These are phyloP conservation scores for Hirtodrosophila trivittata DNA, from an alignment of 2,888 invertebrate genomes.

Conservation along the genomic window DNA sequence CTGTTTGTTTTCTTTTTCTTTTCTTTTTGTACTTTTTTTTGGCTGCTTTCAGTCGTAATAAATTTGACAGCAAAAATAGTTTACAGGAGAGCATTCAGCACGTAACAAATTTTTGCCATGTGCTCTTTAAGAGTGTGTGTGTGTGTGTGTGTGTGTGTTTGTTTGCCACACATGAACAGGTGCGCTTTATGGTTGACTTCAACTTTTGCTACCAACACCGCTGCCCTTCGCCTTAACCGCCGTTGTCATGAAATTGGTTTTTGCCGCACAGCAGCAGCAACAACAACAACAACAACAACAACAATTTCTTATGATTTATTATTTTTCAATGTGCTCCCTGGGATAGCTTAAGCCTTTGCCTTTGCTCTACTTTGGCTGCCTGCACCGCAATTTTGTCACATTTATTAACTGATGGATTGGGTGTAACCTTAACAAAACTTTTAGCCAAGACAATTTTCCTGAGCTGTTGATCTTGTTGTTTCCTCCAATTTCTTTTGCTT, in stretches of 20 bases:
- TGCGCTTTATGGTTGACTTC: slow-evolving; percentile 71
- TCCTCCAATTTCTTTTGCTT: neutral
- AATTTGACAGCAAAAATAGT: slow-evolving; percentile 68
- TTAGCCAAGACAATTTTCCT: slow-evolving; percentile 19
- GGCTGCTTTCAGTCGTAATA: slow-evolving; percentile 50
- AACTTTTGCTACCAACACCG: slow-evolving; percentile 56
- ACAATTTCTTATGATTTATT: slow-evolving; percentile 65
- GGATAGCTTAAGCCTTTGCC: slow-evolving; percentile 41
- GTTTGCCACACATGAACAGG: slow-evolving; percentile 59
- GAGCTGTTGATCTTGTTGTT: slow-evolving; percentile 8
- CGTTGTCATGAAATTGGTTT: slow-evolving; percentile 58
- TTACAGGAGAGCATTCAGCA: slow-evolving; percentile 62
- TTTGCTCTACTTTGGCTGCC: slow-evolving; percentile 22
- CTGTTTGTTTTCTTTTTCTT: slow-evolving; percentile 6
- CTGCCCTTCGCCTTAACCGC: slow-evolving; percentile 23
- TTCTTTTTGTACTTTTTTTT: slow-evolving; percentile 14
- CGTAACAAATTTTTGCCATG: slow-evolving; percentile 70
- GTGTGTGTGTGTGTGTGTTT: slow-evolving; percentile 10
- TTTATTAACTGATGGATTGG: slow-evolving; percentile 77
- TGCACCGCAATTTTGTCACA: slow-evolving; percentile 60
- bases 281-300: slow-evolving; percentile 19
- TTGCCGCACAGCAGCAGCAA: slow-evolving; percentile 32
- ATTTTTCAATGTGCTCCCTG: slow-evolving; percentile 68
- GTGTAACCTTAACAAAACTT: slow-evolving; percentile 43
- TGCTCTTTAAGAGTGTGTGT: slow-evolving; percentile 28